Evolutionary conservation across 2,113 vertebrate genomes (phyloP).

Genomic region (Gyps fulvus): DNA sequence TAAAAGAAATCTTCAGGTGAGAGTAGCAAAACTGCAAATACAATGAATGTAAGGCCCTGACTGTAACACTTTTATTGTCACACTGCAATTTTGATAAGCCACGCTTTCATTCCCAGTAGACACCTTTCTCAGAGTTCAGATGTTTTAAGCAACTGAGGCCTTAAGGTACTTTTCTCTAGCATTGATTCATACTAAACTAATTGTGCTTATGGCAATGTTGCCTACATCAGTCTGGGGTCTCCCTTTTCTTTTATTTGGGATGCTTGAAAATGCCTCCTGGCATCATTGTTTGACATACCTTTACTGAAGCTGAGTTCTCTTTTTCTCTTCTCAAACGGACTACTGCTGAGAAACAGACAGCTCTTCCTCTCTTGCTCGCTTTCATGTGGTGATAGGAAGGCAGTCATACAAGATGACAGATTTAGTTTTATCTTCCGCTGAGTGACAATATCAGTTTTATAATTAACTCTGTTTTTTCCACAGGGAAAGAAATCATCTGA

Average conservation of each 20-base stretch:
- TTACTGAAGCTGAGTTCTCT: neutral
- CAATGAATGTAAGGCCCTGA: neutral
- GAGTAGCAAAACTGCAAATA: neutral
- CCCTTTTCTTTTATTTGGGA: neutral
- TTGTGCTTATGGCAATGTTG: neutral
- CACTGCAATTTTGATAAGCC: neutral
- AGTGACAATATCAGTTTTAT: neutral
- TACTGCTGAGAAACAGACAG: slow-evolving; percentile 7
- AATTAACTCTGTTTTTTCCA: neutral
- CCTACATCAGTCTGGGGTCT: neutral
- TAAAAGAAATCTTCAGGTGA: neutral
- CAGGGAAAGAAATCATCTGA: neutral
- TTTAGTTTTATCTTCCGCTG: neutral
- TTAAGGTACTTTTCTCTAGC: neutral
- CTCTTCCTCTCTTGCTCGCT: neutral
- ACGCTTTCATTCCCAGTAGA: neutral
- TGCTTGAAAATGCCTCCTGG: neutral
- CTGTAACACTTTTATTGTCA: neutral
- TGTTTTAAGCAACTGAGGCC: neutral
- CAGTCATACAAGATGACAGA: neutral
- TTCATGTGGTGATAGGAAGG: neutral
- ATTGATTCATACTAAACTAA: neutral
- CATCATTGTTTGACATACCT: neutral
- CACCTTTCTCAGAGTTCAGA: neutral
- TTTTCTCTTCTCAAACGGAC: neutral